Evolutionary conservation across 2,888 invertebrate species (phyloP).

Genomic region (Phyto melanocephala): DNA sequence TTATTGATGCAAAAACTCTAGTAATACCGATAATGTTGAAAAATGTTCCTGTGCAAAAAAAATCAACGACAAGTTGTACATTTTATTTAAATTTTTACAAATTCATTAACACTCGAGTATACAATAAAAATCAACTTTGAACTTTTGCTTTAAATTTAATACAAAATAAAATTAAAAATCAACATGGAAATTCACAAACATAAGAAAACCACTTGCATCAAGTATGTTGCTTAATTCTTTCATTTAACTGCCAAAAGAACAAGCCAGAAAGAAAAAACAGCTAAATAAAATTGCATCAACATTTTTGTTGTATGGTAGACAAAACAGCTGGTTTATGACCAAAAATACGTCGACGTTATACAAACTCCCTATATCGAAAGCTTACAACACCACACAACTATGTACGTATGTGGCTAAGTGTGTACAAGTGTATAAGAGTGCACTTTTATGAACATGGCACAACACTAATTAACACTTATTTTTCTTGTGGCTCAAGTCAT

Average conservation of each 20-base stretch:
- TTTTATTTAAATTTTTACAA: slow-evolving; percentile 61
- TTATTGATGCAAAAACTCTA: no score
- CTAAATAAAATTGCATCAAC: slow-evolving; percentile 50
- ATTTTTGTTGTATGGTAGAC: slow-evolving; percentile 26
- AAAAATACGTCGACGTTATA: slow-evolving; percentile 34
- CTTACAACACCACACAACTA: neutral
- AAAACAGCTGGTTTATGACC: slow-evolving; percentile 51
- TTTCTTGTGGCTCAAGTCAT: slow-evolving; percentile 58
- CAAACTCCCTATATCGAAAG: slow-evolving; percentile 2
- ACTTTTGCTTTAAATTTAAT: slow-evolving; percentile 55
- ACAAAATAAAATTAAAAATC: neutral
- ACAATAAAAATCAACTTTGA: slow-evolving; percentile 60
- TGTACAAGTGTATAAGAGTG: neutral
- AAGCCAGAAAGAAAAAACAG: neutral
- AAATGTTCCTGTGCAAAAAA: neutral
- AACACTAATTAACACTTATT: slow-evolving; percentile 64
- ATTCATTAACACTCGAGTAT: slow-evolving; percentile 62
- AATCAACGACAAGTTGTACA: slow-evolving; percentile 39
- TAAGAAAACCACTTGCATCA: slow-evolving; percentile 32
- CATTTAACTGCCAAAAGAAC: slow-evolving; percentile 3
- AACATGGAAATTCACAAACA: slow-evolving; percentile 1
- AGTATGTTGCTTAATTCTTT: slow-evolving; percentile 59
- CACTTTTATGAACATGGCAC: slow-evolving; percentile 56
- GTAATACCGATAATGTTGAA: no score
- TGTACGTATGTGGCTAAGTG: neutral